Evolutionary conservation across 2,113 vertebrate genomes (phyloP).

Genomic region (Podocnemis expansa): DNA sequence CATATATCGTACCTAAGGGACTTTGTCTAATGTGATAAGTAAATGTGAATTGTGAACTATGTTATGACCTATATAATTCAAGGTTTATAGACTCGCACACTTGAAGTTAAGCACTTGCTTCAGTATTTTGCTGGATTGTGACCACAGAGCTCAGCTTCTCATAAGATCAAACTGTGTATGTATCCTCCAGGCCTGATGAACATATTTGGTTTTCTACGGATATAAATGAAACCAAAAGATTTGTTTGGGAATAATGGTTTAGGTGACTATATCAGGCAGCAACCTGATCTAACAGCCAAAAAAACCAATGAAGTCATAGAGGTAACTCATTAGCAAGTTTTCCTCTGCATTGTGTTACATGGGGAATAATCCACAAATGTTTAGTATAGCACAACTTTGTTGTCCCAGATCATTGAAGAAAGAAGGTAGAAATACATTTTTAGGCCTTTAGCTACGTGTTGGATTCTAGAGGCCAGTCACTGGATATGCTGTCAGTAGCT

Average conservation of each 20-base stretch:
- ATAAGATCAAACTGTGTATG: background rate
- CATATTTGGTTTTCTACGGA: background rate
- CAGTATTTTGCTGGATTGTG: background rate
- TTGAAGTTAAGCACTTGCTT: background rate
- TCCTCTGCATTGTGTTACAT: background rate
- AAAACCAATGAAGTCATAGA: background rate
- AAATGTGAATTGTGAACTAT: background rate
- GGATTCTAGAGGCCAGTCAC: background rate
- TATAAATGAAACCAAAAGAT: background rate
- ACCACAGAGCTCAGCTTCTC: background rate
- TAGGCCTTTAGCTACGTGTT: background rate
- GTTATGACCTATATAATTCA: rapidly evolving
- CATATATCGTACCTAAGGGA: rapidly evolving
- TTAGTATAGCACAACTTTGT: background rate
- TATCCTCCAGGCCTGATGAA: background rate
- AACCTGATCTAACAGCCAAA: background rate
- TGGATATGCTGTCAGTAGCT: background rate
- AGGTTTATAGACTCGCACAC: background rate
- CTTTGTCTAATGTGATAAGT: background rate
- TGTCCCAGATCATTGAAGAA: background rate
- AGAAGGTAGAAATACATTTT: background rate
- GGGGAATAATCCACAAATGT: background rate
- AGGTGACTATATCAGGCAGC: background rate
- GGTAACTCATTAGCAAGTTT: background rate
- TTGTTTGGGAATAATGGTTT: background rate